phyloP scores from a whole-genome alignment of 1,140 invertebrate species.

The Campoletis sonorensis region DNA sequence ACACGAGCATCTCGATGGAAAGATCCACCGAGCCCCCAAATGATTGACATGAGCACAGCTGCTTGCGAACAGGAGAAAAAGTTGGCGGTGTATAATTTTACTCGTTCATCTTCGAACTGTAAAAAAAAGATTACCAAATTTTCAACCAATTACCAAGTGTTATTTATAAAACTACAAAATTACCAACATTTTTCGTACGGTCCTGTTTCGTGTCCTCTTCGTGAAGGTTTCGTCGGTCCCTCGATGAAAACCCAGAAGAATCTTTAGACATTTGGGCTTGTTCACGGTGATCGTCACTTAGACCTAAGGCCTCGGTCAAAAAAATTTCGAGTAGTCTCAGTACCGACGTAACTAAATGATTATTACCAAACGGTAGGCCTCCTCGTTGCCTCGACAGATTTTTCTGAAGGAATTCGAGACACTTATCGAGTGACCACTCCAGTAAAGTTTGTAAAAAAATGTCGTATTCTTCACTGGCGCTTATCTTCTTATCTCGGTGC shows the following conservation, averaged over 20 bases:
- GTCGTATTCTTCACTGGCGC: conserved; percentile 62
- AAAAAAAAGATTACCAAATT: not conserved
- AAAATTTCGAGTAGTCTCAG: conserved; percentile 79
- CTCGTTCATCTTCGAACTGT: conserved; percentile 2
- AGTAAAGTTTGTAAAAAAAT: conserved; percentile 71
- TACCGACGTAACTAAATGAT: conserved; percentile 72
- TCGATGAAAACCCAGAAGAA: no score
- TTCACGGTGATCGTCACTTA: conserved; percentile 54
- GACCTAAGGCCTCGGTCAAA: conserved; percentile 73
- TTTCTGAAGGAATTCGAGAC: conserved; percentile 72
- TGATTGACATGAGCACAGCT: conserved; percentile 78
- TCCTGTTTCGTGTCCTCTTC: not conserved
- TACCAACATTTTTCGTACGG: not conserved
- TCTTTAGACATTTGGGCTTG: conserved; percentile 46
- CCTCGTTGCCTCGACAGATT: conserved; percentile 56
- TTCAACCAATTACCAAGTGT: not conserved
- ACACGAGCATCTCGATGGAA: conserved; percentile 75
- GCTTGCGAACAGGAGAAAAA: conserved; percentile 77
- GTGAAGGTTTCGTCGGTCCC: no score
- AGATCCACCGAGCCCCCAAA: conserved; percentile 81
- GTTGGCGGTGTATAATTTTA: conserved; percentile 51
- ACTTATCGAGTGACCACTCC: conserved; percentile 78
- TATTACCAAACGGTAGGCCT: conserved; percentile 70
- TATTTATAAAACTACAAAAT: not conserved
- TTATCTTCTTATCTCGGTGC: not conserved